These are phyloP conservation scores for Luidia sarsii DNA, from an alignment of 53 echinoderm and acorn worm genomes.

Conservation along the genomic window DNA sequence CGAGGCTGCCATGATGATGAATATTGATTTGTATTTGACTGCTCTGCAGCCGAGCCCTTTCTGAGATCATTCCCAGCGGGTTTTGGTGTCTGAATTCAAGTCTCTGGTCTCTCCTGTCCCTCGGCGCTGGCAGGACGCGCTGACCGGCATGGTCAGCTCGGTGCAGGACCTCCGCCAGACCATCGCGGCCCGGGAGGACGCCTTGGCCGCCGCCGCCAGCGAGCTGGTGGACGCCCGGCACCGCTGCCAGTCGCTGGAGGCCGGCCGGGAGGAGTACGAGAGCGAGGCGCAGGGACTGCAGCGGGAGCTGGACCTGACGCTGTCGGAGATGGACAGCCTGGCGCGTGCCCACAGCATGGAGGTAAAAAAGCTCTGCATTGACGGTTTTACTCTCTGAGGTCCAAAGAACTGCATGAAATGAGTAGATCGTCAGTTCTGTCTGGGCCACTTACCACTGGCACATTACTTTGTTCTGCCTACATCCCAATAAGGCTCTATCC, in stretches of 20 bases:
- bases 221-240: conserved; percentile 61
- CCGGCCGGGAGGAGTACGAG: conserved; percentile 53
- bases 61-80: too few relatives aligned
- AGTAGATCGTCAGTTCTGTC: too few relatives aligned
- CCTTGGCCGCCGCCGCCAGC: conserved; percentile 17
- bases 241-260: conserved; percentile 50
- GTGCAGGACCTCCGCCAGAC: conserved; percentile 62
- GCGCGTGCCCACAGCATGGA: conserved; percentile 64
- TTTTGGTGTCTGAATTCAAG: too few relatives aligned
- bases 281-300: conserved; percentile 42
- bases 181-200: conserved; percentile 46
- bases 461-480: too few relatives aligned
- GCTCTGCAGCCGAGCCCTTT: too few relatives aligned
- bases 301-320: conserved; percentile 53
- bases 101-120: too few relatives aligned
- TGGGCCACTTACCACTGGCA: too few relatives aligned
- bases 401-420: too few relatives aligned
- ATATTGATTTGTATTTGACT: too few relatives aligned
- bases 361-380: conserved; percentile 25
- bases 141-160: conserved; percentile 63
- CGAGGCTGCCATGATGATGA: conserved; percentile 14
- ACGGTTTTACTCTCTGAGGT: too few relatives aligned
- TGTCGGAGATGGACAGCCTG: conserved; percentile 51
- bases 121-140: too few relatives aligned
- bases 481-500: too few relatives aligned